phyloP scores from a whole-genome alignment of 2,888 invertebrate species.

The Lymantria monacha region DNA sequence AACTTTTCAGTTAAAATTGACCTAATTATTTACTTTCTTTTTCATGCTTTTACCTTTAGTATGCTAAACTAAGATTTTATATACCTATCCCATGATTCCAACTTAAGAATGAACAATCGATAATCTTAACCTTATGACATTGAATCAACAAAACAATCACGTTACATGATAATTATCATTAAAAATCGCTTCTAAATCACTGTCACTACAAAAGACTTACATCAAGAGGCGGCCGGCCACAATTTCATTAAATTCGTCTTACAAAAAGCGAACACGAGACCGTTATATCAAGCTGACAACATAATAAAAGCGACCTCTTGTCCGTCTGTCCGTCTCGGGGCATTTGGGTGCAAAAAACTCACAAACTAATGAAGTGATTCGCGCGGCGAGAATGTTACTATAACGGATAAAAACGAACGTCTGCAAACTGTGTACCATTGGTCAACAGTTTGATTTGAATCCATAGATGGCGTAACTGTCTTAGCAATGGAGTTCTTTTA shows the following conservation, averaged over 20 bases:
- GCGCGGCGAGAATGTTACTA: slow-evolving; percentile 36
- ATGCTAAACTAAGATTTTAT: too few species aligned
- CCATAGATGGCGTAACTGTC: too few species aligned
- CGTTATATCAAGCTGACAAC: slow-evolving; percentile 49
- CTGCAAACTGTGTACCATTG: slow-evolving; percentile 18
- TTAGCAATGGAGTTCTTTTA: too few species aligned
- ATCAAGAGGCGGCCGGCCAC: slow-evolving; percentile 9
- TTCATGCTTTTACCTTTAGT: too few species aligned
- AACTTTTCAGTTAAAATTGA: too few species aligned
- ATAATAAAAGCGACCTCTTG: slow-evolving; percentile 40
- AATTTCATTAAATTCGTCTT: slow-evolving; percentile 28
- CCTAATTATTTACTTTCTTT: too few species aligned
- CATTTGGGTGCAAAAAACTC: slow-evolving; percentile 35
- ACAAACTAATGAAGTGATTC: slow-evolving; percentile 55
- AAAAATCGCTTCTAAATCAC: background rate
- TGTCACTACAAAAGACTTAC: slow-evolving; percentile 2
- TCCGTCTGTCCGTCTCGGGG: slow-evolving; percentile 25
- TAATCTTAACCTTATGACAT: too few species aligned
- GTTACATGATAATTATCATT: too few species aligned
- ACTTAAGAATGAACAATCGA: too few species aligned
- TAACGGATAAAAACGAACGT: slow-evolving; percentile 20
- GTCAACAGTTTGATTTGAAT: background rate
- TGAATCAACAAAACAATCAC: too few species aligned
- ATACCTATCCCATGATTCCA: too few species aligned
- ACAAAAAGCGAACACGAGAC: slow-evolving; percentile 22